Base-by-base conservation (phyloP, 2,888 invertebrate species). In the Chironomus riparius region DNA sequence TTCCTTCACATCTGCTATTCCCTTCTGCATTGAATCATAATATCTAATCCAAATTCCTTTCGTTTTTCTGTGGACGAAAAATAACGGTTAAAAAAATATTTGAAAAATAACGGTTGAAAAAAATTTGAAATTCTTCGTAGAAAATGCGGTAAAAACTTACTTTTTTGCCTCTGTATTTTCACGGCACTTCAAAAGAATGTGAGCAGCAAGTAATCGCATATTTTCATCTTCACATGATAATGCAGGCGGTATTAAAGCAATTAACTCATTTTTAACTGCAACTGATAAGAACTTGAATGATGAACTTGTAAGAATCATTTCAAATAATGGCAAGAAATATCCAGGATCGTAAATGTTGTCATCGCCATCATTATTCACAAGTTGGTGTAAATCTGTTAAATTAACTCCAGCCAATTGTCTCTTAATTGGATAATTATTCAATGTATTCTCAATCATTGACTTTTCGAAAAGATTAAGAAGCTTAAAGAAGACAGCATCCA, bases 251-350 rank as follows among this genome's bases (percentile, higher is more conserved):
- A 89, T 87, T 28, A 94, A 82, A 2, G 91, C 89, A 74, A 95
- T 85, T 65, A 91, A 87, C 1, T 93, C 92, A 77, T 86, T 88
- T 77, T 91, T 87, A 18, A 90, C 86, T 78, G 94, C 87, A 82
- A 88, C 88, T 79, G 90, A 88, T 77, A 91, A 90, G 18, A 91
- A 89, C 0, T 93, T 89, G 71, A 89, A 87, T 62, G 91, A 89
- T 78, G 92, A 92, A 4, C 93, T 91, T 0, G 91, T 88, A 78
- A 95, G 85, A 68, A 94, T 83, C 80, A 90, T 89, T 78, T 89
- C 88, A 81, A 96, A 87, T 10, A 95, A 82, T 0, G 94, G 92
- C 75, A 95, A 85, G 78, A 94, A 85, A 82, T 95, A 96, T 28
- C 90, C 86, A 1, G 95, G 91, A 84, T 96, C 95, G 80, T 96